Evolutionary conservation across 2,113 vertebrate genomes (phyloP), one percentile per base, ranked within the genome.

Genomic region (Anguilla japonica): DNA sequence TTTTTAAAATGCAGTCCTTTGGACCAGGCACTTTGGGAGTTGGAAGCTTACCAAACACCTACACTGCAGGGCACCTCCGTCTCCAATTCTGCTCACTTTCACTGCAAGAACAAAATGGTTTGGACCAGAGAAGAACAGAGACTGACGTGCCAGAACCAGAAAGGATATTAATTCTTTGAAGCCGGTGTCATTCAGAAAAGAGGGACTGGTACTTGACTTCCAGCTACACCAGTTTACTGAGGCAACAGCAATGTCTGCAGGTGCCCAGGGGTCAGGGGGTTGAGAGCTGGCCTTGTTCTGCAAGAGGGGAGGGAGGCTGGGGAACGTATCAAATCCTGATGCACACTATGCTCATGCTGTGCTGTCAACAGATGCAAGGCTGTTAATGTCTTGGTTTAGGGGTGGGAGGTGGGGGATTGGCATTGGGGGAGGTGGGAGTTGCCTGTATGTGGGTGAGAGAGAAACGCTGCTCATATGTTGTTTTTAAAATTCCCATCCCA

Each of bases 11-110:
- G n/a, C 60, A 67, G 60, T n/a, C 8, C 71, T 75, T 75, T 13
- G 9, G 71, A 75, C n/a, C 5, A 29, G 71, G 71, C 71, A 63
- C 60, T 63, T 63, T 63, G 60, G 60, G 60, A 63, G 60, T 63
- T 75, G 71, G 71, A 75, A 75, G 71, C 71, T n/a, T n/a, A 75
- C 71, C 71, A 75, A 53, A 75, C 9, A 75, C 71, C 71, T 75
- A 34, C 71, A 75, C 71, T 34, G 26, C 71, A 75, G 71, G 26
- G 71, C n/a, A n/a, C 26, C 71, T 29, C 26, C 67, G 3, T 26
- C 71, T 29, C n/a, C n/a, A 1, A 6, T 29, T 75, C 50, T 53
- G 7, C 50, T 53, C 2, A 13, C 11, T 75, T 75, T 75, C 2
- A 29, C n/a, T 75, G 9, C n/a, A n/a, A 75, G 71, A n/a, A n/a